phyloP scores from a whole-genome alignment of 2,888 invertebrate species.

The Microdon myrmicae region DNA sequence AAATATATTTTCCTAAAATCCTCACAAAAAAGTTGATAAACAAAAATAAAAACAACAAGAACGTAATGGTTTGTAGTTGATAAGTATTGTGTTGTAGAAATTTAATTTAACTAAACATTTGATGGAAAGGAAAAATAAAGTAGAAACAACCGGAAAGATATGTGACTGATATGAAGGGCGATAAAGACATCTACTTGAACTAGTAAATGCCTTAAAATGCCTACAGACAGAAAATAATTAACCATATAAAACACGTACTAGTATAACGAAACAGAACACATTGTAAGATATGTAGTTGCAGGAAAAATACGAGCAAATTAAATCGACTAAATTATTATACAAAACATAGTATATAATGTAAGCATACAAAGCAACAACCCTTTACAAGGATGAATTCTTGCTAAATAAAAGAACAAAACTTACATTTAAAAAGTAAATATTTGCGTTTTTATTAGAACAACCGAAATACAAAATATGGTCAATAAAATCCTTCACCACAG shows the following conservation, averaged over 20 bases:
- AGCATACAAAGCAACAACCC: slow-evolving; percentile 21
- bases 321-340: slow-evolving; percentile 41
- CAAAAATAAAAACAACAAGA: slow-evolving; percentile 8
- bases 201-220: slow-evolving; percentile 24
- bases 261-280: slow-evolving; percentile 11
- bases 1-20: slow-evolving; percentile 51
- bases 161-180: slow-evolving; percentile 47
- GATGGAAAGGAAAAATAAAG: slow-evolving; percentile 19
- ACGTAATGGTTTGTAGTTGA: slow-evolving; percentile 37
- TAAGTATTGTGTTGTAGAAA: slow-evolving; percentile 51
- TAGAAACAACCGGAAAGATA: slow-evolving; percentile 13
- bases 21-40: slow-evolving; percentile 21
- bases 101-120: slow-evolving; percentile 46
- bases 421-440: slow-evolving; percentile 5
- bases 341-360: slow-evolving; percentile 29
- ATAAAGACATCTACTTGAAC: slow-evolving; percentile 41
- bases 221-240: slow-evolving; percentile 4
- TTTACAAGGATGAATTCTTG: slow-evolving; percentile 22
- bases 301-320: slow-evolving; percentile 14
- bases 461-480: too few species aligned
- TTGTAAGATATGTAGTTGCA: slow-evolving; percentile 11
- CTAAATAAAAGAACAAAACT: slow-evolving; percentile 45
- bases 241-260: slow-evolving; percentile 8
- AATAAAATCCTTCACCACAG: too few species aligned
- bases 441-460: too few species aligned